Evolutionary conservation across 2,888 invertebrate species (phyloP).

Genomic region (Scaeva pyrastri): DNA sequence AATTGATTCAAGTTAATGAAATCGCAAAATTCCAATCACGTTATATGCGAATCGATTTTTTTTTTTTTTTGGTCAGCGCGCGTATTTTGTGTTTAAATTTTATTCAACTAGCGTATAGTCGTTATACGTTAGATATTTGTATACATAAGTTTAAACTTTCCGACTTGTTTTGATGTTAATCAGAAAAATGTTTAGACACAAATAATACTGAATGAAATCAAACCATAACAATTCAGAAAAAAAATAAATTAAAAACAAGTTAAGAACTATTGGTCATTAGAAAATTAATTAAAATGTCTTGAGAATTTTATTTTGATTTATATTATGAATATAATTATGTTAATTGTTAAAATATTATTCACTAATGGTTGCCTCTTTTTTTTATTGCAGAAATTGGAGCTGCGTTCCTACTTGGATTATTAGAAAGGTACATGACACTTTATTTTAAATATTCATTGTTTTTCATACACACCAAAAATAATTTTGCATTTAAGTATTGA

Average conservation of each 20-base stretch:
- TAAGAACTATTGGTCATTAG: constrained; percentile 17
- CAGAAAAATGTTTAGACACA: not conserved
- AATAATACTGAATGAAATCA: constrained; percentile 1
- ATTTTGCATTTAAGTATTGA: too few species aligned
- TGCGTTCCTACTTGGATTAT: not conserved
- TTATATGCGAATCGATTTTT: constrained; percentile 35
- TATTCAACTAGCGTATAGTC: constrained; percentile 9
- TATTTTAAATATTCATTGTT: too few species aligned
- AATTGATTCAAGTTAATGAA: constrained; percentile 40
- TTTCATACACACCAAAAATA: too few species aligned
- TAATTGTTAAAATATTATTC: not conserved
- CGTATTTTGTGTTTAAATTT: constrained; percentile 16
- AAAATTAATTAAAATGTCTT: not conserved
- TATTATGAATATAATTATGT: not conserved
- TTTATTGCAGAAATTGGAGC: constrained; percentile 26
- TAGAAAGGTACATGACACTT: constrained; percentile 1
- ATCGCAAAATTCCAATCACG: constrained; percentile 62
- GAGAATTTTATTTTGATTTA: not conserved
- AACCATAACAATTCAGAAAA: not conserved
- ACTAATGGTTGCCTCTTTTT: constrained; percentile 11
- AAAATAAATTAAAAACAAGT: not conserved
- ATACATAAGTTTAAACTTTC: not conserved
- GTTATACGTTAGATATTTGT: not conserved
- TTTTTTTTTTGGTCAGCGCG: constrained; percentile 27
- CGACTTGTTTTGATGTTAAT: constrained; percentile 16